Evolutionary conservation across 1,140 invertebrate species (phyloP).

Genomic region (Cherax destructor): DNA sequence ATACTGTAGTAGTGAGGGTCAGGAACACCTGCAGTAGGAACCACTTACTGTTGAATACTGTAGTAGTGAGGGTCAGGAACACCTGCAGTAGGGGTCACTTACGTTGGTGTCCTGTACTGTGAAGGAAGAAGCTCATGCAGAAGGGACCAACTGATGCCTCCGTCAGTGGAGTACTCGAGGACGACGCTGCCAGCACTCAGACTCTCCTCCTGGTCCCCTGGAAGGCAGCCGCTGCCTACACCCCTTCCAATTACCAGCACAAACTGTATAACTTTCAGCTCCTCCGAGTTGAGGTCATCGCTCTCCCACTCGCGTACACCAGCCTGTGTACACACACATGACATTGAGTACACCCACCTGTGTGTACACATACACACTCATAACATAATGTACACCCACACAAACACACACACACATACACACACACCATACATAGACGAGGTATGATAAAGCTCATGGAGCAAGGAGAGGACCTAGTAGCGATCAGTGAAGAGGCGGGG

Average conservation of each 20-base stretch:
- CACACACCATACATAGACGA: too few species aligned
- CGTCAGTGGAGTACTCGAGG: conserved; percentile 69
- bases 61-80: background rate
- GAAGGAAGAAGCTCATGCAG: conserved; percentile 67
- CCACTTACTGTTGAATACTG: too few species aligned
- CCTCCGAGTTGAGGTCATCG: conserved; percentile 62
- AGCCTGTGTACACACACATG: conserved; percentile 8
- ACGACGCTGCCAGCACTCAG: conserved; percentile 63
- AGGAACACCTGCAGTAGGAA: too few species aligned
- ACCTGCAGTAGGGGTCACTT: background rate
- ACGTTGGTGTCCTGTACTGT: conserved; percentile 61
- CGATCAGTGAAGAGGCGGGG: too few species aligned
- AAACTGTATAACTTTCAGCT: conserved; percentile 62
- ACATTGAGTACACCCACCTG: too few species aligned
- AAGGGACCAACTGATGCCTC: conserved; percentile 61
- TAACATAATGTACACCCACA: too few species aligned
- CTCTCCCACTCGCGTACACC: conserved; percentile 66
- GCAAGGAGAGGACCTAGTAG: too few species aligned
- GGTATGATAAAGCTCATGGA: too few species aligned
- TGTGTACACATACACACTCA: too few species aligned
- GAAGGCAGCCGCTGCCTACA: conserved; percentile 8
- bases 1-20: too few species aligned
- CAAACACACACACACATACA: too few species aligned
- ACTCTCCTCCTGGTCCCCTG: conserved; percentile 13
- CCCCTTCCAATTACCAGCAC: conserved; percentile 54